These are phyloP conservation scores for Artemia sp. DNA, from an alignment of 2,888 invertebrate genomes.

Conservation along the genomic window DNA sequence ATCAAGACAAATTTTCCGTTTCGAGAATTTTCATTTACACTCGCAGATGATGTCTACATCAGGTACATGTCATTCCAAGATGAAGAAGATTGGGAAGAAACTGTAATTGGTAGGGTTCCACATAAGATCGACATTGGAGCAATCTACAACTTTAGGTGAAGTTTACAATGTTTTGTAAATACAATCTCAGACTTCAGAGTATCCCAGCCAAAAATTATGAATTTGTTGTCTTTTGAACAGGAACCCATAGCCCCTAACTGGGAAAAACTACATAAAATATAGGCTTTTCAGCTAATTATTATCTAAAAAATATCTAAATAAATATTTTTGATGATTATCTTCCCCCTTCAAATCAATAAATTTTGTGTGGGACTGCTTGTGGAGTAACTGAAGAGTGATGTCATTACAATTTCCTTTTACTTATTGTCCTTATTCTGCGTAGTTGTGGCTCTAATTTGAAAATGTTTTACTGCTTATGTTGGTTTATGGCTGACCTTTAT, in stretches of 20 bases:
- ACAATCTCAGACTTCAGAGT: not conserved
- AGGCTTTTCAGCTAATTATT: conserved; percentile 6
- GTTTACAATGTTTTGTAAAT: not conserved
- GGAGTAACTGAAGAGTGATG: no score
- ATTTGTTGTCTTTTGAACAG: no score
- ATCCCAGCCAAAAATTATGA: no score
- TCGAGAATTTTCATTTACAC: conserved; percentile 86
- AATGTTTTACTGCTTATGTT: not conserved
- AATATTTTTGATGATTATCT: not conserved
- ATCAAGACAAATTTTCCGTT: conserved; percentile 41
- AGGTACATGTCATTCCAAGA: conserved; percentile 69
- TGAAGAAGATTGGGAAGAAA: conserved; percentile 58
- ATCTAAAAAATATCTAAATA: not conserved
- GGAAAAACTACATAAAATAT: no score
- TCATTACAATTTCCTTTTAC: no score
- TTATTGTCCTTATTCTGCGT: no score
- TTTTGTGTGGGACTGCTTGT: not conserved
- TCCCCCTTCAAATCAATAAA: not conserved
- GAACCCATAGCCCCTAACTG: no score
- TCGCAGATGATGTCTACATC: conserved; percentile 80
- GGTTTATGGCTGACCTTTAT: conserved; percentile 1
- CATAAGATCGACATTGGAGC: conserved; percentile 94
- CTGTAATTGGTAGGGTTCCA: conserved; percentile 60
- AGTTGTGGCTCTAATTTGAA: no score
- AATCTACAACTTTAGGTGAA: conserved; percentile 51